Base-by-base conservation (phyloP, 2,113 vertebrate species). In the Eudyptes chrysolophus region DNA sequence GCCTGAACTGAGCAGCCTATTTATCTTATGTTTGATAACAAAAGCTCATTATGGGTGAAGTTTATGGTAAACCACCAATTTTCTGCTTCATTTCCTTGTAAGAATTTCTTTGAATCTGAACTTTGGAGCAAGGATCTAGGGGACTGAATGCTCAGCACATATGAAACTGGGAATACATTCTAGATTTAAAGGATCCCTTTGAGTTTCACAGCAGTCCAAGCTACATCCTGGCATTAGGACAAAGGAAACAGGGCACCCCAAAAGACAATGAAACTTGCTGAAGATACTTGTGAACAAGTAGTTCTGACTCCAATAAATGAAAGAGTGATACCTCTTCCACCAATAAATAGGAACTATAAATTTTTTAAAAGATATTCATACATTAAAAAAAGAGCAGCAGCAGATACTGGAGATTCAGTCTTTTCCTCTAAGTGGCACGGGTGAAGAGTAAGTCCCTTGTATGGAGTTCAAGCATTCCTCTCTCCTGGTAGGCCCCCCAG, bases 381-480 rank as follows among this genome's bases (percentile, higher is more conserved):
- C 6, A 72, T 36, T 30, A 26, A 44, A 68, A 81, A 70, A 68
- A 62, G 57, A 66, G 54, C 64, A 95, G 89, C 94, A 97, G 76
- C 62, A 94, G 65, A 60, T 70, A 90, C 66, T 82, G 64, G 69
- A 66, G 57, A 89, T 84, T 91, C 49, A 89, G 12, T 65, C 78
- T 95, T 84, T 95, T 84, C 69, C 84, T 94, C 52, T 95, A 94
- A 90, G 89, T 75, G 93, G 87, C 66, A 92, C 1, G 4, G 52
- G 44, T 86, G 84, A 96, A 96, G 66, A 94, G 42, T 78, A 95
- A 96, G 77, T 93, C 91, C 84, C 91, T 97, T 95, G 86, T 54
- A 75, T 93, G 68, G 54, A 96, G 64, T 89, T 75, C 71, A 90
- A 96, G 89, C 81, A 68, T 46, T 74, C 70, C 77, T 85, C 91